Evolutionary conservation across 2,797 vertebrate species (phyloP).

Genomic region (Spinus pinus): DNA sequence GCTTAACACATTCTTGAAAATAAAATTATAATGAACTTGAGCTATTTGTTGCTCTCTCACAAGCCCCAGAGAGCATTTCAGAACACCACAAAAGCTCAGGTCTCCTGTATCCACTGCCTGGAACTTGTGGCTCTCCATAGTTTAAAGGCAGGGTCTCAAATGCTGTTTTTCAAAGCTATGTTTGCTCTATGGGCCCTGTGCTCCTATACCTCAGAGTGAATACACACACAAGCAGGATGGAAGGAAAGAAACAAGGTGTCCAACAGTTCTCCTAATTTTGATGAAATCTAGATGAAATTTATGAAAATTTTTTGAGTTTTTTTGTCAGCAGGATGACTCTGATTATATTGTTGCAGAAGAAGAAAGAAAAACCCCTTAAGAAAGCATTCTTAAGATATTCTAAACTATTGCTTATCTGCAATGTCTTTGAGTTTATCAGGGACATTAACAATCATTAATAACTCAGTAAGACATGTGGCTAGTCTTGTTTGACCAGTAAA

Average conservation of each 20-base stretch:
- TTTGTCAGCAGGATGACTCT: neutral
- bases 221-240: neutral
- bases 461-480: neutral
- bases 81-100: rapidly evolving
- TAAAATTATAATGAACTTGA: neutral
- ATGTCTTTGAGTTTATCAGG: neutral
- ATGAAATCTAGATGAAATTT: neutral
- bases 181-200: neutral
- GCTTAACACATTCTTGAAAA: neutral
- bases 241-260: neutral
- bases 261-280: neutral
- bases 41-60: neutral
- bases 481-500: neutral
- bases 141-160: neutral
- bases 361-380: neutral
- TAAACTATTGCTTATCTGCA: neutral
- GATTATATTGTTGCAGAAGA: neutral
- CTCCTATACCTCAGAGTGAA: neutral
- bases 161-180: neutral
- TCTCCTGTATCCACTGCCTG: neutral
- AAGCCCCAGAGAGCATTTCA: neutral
- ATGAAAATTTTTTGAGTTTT: neutral
- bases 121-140: neutral
- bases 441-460: neutral
- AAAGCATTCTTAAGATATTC: neutral